These are phyloP conservation scores for Spisula subtruncata DNA, from an alignment of 2,888 invertebrate species.

Conservation along the genomic window DNA sequence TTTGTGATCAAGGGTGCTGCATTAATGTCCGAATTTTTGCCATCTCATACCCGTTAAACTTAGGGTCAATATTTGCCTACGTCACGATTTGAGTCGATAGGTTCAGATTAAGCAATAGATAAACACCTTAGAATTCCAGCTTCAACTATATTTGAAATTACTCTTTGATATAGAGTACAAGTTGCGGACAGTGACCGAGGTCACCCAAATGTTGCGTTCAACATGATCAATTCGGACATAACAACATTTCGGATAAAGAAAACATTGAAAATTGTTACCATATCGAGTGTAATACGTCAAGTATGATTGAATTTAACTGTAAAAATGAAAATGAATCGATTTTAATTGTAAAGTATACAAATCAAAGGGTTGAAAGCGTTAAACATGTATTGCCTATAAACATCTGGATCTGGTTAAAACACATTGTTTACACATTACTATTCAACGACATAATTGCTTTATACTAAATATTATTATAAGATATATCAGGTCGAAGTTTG, in stretches of 20 bases:
- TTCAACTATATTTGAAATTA: too few species aligned
- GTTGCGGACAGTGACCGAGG: too few species aligned
- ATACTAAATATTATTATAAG: constrained; percentile 44
- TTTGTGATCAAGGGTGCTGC: too few species aligned
- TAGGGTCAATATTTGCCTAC: too few species aligned
- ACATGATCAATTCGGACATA: background rate
- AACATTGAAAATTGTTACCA: background rate
- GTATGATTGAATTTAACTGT: too few species aligned
- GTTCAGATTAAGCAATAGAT: too few species aligned
- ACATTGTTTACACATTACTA: constrained; percentile 28
- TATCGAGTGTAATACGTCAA: too few species aligned
- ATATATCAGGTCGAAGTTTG: constrained; percentile 44
- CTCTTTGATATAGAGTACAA: too few species aligned
- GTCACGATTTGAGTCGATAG: too few species aligned
- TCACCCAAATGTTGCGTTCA: background rate
- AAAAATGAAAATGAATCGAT: background rate
- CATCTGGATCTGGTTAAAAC: constrained; percentile 23
- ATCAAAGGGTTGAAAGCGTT: background rate
- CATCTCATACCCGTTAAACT: too few species aligned
- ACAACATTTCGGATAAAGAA: background rate
- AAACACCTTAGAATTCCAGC: too few species aligned
- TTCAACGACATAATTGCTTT: constrained; percentile 37
- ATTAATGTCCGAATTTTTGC: too few species aligned
- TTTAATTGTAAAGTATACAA: constrained; percentile 2
- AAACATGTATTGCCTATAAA: background rate